These are phyloP conservation scores for Hemaris fuciformis DNA, from an alignment of 2,888 invertebrate genomes.

Conservation along the genomic window DNA sequence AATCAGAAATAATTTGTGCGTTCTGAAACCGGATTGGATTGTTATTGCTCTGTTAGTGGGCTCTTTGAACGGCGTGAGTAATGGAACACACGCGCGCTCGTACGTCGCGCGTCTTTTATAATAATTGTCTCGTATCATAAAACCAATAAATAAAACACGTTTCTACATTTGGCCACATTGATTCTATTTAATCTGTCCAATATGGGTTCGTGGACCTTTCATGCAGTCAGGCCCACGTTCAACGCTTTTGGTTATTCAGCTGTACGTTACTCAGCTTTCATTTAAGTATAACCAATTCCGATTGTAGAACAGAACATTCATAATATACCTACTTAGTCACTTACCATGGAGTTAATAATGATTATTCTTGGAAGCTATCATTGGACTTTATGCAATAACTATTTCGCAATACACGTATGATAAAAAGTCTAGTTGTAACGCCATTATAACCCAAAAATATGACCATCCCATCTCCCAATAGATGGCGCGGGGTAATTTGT, in stretches of 20 bases:
- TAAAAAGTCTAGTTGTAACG: too few relatives aligned
- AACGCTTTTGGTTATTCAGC: too few relatives aligned
- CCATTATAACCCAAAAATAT: conserved; percentile 36
- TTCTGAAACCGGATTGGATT: conserved; percentile 47
- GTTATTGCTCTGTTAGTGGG: conserved; percentile 53
- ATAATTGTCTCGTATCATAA: conserved; percentile 13
- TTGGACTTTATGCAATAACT: not conserved
- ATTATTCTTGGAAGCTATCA: not conserved
- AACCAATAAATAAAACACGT: not conserved
- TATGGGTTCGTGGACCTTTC: too few relatives aligned
- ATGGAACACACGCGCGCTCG: conserved; percentile 31
- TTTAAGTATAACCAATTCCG: too few relatives aligned
- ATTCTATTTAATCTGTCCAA: not conserved
- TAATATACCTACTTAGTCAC: not conserved
- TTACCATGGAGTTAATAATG: too few relatives aligned
- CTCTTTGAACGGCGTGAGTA: conserved; percentile 46
- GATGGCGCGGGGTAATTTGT: conserved; percentile 72
- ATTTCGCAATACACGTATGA: conserved; percentile 21
- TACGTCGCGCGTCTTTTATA: conserved; percentile 20
- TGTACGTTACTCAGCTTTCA: too few relatives aligned
- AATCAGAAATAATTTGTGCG: conserved; percentile 60
- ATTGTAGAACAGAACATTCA: too few relatives aligned
- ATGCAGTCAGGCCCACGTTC: too few relatives aligned
- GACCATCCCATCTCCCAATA: conserved; percentile 33
- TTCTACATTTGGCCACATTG: not conserved